phyloP scores from a whole-genome alignment of 2,113 vertebrate species.

The Hippocampus zosterae region DNA sequence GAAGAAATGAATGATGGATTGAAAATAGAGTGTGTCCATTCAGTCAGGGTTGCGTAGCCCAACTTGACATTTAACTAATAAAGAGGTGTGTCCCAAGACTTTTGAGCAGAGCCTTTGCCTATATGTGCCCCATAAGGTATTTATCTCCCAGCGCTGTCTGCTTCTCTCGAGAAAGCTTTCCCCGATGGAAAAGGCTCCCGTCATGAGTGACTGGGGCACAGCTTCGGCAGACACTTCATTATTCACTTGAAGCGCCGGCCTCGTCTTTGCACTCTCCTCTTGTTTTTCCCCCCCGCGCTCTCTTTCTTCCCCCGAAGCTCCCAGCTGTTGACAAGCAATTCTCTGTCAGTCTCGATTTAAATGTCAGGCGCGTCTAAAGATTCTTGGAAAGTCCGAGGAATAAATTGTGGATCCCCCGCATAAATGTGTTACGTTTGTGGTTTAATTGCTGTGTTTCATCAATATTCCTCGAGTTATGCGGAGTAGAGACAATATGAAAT shows the following conservation, averaged over 20 bases:
- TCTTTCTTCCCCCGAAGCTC: slow-evolving; percentile 33
- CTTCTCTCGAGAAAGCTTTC: slow-evolving; percentile 31
- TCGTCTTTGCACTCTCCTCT: slow-evolving; percentile 29
- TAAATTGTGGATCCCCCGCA: slow-evolving; percentile 6
- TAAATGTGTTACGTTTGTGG: slow-evolving; percentile 51
- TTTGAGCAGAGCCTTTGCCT: neutral
- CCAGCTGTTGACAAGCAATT: slow-evolving; percentile 72
- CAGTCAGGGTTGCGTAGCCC: neutral
- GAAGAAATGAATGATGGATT: neutral
- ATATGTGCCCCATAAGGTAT: neutral
- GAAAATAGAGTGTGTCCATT: neutral
- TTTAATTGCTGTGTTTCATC: slow-evolving; percentile 68
- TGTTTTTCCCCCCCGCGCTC: slow-evolving; percentile 3
- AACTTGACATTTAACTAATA: neutral
- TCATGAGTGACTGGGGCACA: slow-evolving; percentile 61
- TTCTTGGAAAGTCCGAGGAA: slow-evolving; percentile 34
- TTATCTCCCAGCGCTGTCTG: slow-evolving; percentile 21
- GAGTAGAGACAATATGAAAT: slow-evolving; percentile 31
- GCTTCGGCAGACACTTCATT: slow-evolving; percentile 72
- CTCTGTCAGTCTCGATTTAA: slow-evolving; percentile 72
- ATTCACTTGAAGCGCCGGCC: slow-evolving; percentile 61
- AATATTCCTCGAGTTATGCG: slow-evolving; percentile 54
- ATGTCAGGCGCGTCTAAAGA: slow-evolving; percentile 49
- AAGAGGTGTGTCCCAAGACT: neutral
- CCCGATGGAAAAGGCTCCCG: slow-evolving; percentile 63